Conservation (phyloP, 1,140 invertebrate species). For the Dreissena polymorpha region DNA sequence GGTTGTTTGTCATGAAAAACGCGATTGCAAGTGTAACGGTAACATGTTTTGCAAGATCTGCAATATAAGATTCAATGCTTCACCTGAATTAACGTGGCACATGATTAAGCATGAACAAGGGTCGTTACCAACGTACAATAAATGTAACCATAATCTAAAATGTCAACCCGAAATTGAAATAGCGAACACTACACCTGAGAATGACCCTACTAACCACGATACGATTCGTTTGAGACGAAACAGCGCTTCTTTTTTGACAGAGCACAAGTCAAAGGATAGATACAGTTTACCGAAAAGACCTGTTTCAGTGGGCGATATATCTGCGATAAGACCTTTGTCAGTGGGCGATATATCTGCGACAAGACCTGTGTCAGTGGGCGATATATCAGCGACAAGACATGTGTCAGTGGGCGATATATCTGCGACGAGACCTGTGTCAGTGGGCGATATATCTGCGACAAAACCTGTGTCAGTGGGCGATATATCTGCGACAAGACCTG, state of each 20-base stretch:
- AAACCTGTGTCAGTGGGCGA: too few species aligned
- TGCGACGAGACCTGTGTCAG: too few species aligned
- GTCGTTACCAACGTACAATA: not conserved
- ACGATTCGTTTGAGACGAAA: conserved; percentile 19
- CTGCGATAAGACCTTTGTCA: conserved; percentile 21
- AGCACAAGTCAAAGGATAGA: not conserved
- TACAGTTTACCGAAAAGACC: conserved; percentile 23
- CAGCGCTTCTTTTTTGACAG: conserved; percentile 20
- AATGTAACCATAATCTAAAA: not conserved
- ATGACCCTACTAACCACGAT: too few species aligned
- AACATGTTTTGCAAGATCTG: conserved; percentile 40
- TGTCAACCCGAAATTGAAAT: not conserved
- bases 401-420: conserved; percentile 34
- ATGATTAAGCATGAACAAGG: not conserved
- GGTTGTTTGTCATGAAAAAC: not conserved
- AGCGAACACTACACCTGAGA: not conserved
- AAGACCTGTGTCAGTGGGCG: conserved; percentile 34
- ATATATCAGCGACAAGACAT: conserved; percentile 16
- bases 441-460: too few species aligned
- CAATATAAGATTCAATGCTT: conserved; percentile 32
- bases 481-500: too few species aligned
- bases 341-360: conserved; percentile 22
- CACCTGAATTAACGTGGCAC: conserved; percentile 36
- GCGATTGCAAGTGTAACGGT: not conserved
- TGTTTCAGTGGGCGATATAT: conserved; percentile 30